Percentiles rank a stretch among this genome's conserved stretches.
Conservation (phyloP, 2,113 vertebrate species). For the Labeo catla region DNA sequence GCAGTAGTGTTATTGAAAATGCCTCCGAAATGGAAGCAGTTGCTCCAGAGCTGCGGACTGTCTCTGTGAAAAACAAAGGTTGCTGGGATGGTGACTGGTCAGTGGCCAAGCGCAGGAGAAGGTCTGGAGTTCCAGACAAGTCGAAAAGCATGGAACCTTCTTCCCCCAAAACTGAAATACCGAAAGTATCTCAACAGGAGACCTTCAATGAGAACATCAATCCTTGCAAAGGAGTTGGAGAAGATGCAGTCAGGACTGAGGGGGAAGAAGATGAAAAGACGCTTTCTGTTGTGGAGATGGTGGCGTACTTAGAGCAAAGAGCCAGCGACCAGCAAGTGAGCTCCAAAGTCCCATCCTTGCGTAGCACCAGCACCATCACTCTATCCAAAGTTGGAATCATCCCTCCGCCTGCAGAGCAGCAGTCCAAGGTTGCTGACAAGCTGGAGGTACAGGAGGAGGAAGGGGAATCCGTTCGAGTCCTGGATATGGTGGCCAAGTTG, state of each 20-base stretch:
- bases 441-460: conserved; percentile 65
- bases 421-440: conserved; percentile 31
- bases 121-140: conserved; percentile 79
- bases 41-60: conserved; percentile 57
- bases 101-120: conserved; percentile 84
- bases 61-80: conserved; percentile 85
- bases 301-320: conserved; percentile 89
- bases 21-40: conserved; percentile 53
- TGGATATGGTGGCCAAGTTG: conserved; percentile 93
- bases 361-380: conserved; percentile 60
- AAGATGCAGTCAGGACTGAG: conserved; percentile 43
- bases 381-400: conserved; percentile 67
- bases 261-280: conserved; percentile 66
- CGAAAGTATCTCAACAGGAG: not conserved
- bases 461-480: conserved; percentile 82
- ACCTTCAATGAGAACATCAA: not conserved
- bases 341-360: conserved; percentile 68
- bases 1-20: not conserved
- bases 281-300: conserved; percentile 92
- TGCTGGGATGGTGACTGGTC: conserved; percentile 85
- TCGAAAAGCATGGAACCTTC: conserved; percentile 61
- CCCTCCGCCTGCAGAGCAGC: conserved; percentile 56
- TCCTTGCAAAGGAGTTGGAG: conserved; percentile 21
- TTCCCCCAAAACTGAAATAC: not conserved
- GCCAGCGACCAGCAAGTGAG: conserved; percentile 77